Base-by-base conservation (phyloP, 1,140 invertebrate genomes). In the Dufourea novaeangliae region DNA sequence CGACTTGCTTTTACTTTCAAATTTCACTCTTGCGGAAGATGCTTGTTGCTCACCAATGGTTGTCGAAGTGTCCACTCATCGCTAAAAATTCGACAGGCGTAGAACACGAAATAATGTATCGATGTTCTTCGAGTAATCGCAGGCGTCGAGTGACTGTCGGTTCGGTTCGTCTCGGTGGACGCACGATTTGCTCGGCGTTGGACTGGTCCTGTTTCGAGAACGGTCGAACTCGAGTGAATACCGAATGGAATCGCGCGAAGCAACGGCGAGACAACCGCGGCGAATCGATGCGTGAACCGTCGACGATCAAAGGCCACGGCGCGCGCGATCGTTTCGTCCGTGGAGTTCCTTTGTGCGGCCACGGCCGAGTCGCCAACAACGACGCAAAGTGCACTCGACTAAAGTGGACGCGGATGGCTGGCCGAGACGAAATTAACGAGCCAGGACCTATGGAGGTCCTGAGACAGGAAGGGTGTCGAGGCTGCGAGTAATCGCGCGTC, bases 341-440 rank as follows among this genome's bases (percentile, higher is more conserved):
- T 54, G 32, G 80, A n/a, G 6, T 73, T 56, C 74, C 74, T 82
- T 83, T 83, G 74, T 72, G 50, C 32, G 22, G n/a, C n/a, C n/a
- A 10, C 39, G 52, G 37, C 39, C 14, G 25, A 76, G 73, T 39
- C 74, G 41, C 17, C 68, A 63, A 62, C 50, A 54, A 81, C 32
- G 41, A 61, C 50, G 75, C 75, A 74, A 83, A 83, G 80, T 82
- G 82, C 63, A 79, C 82, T 79, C 69, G 75, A 63, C 29, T 62
- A 83, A 74, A 79, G 76, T 79, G 82, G 76, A 83, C 80, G 70
- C 75, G 77, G 82, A 87, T 80, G 79, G 84, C 68, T 81, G 78
- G 79, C 82, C 71, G 52, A 83, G 86, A 78, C 75, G 64, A 88
- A 87, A 86, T 88, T 89, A 89, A 90, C 84, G 85, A 83, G 82